Conservation (phyloP, 2,797 vertebrate species). For the Poeciliopsis turneri region DNA sequence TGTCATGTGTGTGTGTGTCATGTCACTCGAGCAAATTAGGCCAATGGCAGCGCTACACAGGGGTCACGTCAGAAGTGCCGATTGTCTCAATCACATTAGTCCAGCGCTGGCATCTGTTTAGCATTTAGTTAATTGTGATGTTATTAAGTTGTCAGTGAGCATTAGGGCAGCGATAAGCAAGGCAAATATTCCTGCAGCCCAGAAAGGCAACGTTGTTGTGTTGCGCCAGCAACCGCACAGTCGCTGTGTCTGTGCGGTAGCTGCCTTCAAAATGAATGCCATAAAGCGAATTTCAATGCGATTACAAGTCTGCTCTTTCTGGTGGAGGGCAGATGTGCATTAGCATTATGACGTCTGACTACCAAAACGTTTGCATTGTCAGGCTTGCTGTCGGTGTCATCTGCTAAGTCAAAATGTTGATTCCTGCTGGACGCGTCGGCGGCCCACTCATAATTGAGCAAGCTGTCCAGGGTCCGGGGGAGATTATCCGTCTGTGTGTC, state of each 20-base stretch:
- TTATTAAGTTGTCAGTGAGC: conserved; percentile 99
- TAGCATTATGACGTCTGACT: conserved; percentile 53
- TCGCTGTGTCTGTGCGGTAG: background rate
- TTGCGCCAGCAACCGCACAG: conserved; percentile 6
- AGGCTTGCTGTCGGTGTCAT: conserved; percentile 61
- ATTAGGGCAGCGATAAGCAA: conserved; percentile 91
- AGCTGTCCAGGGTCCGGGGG: conserved; percentile 61
- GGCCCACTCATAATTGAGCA: conserved; percentile 71
- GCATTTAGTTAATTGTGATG: conserved; percentile 98
- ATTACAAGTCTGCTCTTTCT: conserved; percentile 13
- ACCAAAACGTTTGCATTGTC: conserved; percentile 26
- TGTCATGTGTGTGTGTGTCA: too few species aligned
- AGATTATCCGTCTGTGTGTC: conserved; percentile 65
- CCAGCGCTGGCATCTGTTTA: conserved; percentile 93
- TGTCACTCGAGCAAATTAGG: conserved; percentile 80
- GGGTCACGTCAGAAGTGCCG: conserved; percentile 91
- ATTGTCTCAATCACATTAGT: conserved; percentile 94
- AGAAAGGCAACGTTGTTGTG: conserved; percentile 42
- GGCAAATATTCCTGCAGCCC: conserved; percentile 81
- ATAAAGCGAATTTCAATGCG: conserved; percentile 17
- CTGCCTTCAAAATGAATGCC: conserved; percentile 36
- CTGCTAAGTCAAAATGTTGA: conserved; percentile 73
- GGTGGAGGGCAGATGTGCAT: conserved; percentile 60
- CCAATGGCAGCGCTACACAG: conserved; percentile 75
- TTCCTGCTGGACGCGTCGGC: conserved; percentile 56